phyloP scores from a whole-genome alignment of 2,113 vertebrate species.

The Tragelaphus scriptus region DNA sequence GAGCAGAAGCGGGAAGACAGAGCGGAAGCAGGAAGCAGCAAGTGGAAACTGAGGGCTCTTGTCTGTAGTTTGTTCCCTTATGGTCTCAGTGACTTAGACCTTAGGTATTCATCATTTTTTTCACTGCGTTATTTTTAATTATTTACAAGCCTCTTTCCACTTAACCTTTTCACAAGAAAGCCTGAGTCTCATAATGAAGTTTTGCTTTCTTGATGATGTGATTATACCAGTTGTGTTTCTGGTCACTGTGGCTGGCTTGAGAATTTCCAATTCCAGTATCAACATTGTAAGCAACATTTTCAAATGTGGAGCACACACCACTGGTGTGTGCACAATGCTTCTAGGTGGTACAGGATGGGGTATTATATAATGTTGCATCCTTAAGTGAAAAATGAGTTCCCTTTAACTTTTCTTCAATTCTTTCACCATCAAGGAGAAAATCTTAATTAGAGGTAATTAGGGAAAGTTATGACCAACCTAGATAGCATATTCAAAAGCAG shows the following conservation, averaged over 20 bases:
- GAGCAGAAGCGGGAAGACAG: not conserved
- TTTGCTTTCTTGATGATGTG: not conserved
- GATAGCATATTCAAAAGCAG: too few relatives aligned
- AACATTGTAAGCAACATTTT: rapidly evolving
- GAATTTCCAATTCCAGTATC: not conserved
- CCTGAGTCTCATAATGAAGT: not conserved
- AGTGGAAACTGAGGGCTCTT: not conserved
- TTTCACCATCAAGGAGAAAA: not conserved
- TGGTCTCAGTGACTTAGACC: not conserved
- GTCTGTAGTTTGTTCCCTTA: too few relatives aligned
- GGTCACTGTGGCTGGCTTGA: not conserved
- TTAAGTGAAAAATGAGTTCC: not conserved
- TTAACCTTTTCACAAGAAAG: not conserved
- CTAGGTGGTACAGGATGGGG: not conserved
- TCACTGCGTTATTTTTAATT: not conserved
- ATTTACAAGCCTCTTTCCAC: not conserved
- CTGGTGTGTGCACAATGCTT: not conserved
- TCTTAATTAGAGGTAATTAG: not conserved
- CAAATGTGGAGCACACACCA: not conserved
- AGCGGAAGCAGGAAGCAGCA: not conserved
- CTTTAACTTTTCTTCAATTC: not conserved
- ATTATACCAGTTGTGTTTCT: not conserved
- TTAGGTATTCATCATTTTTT: too few relatives aligned
- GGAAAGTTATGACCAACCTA: too few relatives aligned
- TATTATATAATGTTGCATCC: not conserved